phyloP scores from a whole-genome alignment of 2,113 vertebrate species.

The Ptychochromis oligacanthus region DNA sequence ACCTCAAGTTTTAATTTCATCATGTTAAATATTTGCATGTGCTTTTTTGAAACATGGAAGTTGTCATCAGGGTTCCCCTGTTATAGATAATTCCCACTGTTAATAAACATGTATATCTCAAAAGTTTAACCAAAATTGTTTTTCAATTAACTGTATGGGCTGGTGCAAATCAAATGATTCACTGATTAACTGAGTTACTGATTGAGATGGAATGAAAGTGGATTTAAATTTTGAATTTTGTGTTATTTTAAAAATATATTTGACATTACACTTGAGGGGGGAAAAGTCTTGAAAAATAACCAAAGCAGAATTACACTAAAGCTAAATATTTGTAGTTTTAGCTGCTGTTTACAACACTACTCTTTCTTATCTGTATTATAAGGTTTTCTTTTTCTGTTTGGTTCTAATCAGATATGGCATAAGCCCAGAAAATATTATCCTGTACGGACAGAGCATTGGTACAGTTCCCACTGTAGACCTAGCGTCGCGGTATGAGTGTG shows the following conservation, averaged over 20 bases:
- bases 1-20: not conserved
- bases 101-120: not conserved
- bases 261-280: not conserved
- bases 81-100: not conserved
- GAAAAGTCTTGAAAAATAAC: not conserved
- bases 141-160: not conserved
- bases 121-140: not conserved
- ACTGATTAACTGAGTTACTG: not conserved
- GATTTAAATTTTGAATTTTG: not conserved
- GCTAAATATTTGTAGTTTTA: not conserved
- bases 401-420: constrained; percentile 86
- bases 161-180: not conserved
- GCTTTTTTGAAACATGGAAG: not conserved
- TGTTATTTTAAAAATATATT: not conserved
- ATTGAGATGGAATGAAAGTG: not conserved
- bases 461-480: constrained; percentile 95
- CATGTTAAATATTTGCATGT: not conserved
- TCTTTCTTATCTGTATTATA: not conserved
- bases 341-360: not conserved
- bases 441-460: constrained; percentile 96
- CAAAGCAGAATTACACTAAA: not conserved
- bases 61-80: not conserved
- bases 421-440: constrained; percentile 93
- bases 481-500: constrained; percentile 94
- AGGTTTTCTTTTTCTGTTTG: not conserved